Percentiles rank a stretch among this genome's conserved stretches.
Conservation (phyloP, 1,140 invertebrate species). For the Carcinoscorpius rotundicauda region DNA sequence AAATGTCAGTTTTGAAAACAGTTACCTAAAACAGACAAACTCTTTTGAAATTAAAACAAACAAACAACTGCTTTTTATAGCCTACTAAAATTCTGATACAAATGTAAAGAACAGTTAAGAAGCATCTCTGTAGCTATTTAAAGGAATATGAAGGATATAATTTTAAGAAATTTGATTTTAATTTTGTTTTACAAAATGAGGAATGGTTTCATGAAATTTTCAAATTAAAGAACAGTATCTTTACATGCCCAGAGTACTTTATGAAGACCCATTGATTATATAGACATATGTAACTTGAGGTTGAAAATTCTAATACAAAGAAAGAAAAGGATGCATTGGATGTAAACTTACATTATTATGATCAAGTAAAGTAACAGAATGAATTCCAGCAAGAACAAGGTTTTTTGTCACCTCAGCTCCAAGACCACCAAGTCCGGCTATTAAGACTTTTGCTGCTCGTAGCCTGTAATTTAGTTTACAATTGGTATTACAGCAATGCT, state of each 20-base stretch:
- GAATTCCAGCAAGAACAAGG: slow-evolving; percentile 85
- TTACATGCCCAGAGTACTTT: not conserved
- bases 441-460: slow-evolving; percentile 64
- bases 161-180: slow-evolving; percentile 45
- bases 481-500: not conserved
- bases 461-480: slow-evolving; percentile 44
- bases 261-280: not conserved
- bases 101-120: no score
- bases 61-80: no score
- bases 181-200: slow-evolving; percentile 28
- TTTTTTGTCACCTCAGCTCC: slow-evolving; percentile 96
- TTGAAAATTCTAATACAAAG: slow-evolving; percentile 45
- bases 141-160: slow-evolving; percentile 1
- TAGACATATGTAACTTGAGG: slow-evolving; percentile 53
- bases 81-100: no score
- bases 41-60: no score
- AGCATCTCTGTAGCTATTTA: no score
- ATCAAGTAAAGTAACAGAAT: slow-evolving; percentile 79
- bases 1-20: no score
- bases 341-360: slow-evolving; percentile 49
- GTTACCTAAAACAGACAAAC: no score
- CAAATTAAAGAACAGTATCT: no score
- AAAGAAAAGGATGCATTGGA: no score
- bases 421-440: slow-evolving; percentile 78
- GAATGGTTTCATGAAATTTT: no score